Conservation (phyloP, 2,888 invertebrate species). For the Heliconius cydno region DNA sequence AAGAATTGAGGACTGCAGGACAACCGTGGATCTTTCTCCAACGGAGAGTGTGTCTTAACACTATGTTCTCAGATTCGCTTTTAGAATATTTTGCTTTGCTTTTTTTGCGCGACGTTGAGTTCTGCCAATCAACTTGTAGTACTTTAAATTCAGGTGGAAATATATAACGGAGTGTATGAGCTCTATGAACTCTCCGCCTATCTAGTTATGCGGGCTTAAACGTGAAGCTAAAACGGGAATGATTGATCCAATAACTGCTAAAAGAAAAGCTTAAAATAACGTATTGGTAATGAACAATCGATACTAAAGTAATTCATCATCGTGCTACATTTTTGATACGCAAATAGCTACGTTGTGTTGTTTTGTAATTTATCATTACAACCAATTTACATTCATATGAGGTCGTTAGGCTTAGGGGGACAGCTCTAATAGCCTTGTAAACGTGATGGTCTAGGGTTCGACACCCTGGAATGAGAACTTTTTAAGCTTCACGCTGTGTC, state of each 20-base stretch:
- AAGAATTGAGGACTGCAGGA: too few species aligned
- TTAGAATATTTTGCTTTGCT: neutral
- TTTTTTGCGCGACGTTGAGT: neutral
- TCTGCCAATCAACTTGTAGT: neutral
- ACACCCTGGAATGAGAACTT: too few species aligned
- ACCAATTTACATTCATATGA: too few species aligned
- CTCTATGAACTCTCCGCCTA: neutral
- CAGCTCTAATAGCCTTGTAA: too few species aligned
- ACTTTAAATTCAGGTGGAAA: neutral
- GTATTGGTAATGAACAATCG: slow-evolving; percentile 62
- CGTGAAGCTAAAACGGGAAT: neutral
- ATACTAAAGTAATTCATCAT: slow-evolving; percentile 61
- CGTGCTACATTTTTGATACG: slow-evolving; percentile 44
- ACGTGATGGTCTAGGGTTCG: too few species aligned
- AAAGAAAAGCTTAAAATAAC: slow-evolving; percentile 48
- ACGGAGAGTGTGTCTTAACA: neutral
- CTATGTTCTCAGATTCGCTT: neutral
- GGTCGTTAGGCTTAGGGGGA: too few species aligned
- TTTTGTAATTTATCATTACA: slow-evolving; percentile 20
- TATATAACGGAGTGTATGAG: too few species aligned
- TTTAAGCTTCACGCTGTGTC: too few species aligned
- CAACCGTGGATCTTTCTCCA: too few species aligned
- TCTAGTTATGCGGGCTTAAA: neutral
- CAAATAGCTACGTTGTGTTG: slow-evolving; percentile 14
- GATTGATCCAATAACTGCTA: neutral